These are phyloP conservation scores for Terebella lapidaria DNA, from an alignment of 2,888 invertebrate genomes.

Conservation along the genomic window DNA sequence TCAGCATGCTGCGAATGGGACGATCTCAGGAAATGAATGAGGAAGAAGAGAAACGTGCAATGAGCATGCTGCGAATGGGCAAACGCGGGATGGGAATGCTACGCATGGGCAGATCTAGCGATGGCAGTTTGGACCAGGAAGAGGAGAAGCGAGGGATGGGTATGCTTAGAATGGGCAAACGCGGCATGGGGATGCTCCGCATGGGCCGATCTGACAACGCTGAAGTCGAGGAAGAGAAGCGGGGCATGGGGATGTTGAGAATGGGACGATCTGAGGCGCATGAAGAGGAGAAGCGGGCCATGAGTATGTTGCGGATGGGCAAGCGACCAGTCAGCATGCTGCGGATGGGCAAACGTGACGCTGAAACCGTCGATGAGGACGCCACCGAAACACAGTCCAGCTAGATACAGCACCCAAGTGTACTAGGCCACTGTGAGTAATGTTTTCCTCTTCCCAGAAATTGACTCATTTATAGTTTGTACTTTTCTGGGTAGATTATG, in stretches of 20 bases:
- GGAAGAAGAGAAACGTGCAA: conserved; percentile 11
- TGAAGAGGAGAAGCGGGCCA: conserved; percentile 11
- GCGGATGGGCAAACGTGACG: conserved; percentile 22
- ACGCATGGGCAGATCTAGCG: conserved; percentile 12
- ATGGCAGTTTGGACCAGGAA: not conserved
- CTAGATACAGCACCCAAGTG: no score
- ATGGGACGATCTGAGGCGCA: conserved; percentile 13
- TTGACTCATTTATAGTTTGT: not conserved
- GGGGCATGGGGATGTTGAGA: conserved; percentile 23
- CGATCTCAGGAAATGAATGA: not conserved
- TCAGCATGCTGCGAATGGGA: conserved; percentile 17
- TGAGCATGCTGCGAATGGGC: conserved; percentile 25
- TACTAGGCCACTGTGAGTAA: no score
- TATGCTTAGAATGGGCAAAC: conserved; percentile 25
- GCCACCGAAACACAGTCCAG: no score
- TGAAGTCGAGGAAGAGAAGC: conserved; percentile 9
- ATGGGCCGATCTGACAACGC: not conserved
- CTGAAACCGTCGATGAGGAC: not conserved
- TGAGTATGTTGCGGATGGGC: conserved; percentile 26
- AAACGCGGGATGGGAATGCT: conserved; percentile 19
- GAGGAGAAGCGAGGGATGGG: conserved; percentile 16
- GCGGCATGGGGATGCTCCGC: conserved; percentile 3
- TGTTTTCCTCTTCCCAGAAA: not conserved
- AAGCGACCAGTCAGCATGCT: conserved; percentile 22
- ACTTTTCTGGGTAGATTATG: not conserved